Evolutionary conservation across 2,797 vertebrate species (phyloP).

Genomic region (Heliangelus exortis): DNA sequence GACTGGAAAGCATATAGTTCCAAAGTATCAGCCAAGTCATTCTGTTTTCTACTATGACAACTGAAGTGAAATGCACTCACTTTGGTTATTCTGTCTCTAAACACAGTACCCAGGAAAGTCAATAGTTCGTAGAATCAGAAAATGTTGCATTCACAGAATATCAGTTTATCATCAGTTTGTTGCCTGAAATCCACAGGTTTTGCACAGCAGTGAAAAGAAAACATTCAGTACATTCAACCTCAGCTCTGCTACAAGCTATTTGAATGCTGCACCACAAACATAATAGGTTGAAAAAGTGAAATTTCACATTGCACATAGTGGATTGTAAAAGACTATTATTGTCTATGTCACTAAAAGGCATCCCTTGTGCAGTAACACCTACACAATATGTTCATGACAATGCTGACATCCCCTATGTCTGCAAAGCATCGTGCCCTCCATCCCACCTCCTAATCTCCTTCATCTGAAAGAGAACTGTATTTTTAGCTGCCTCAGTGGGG

Average conservation of each 20-base stretch:
- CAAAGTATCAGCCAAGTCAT: not conserved
- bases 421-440: conserved; percentile 62
- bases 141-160: not conserved
- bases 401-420: conserved; percentile 46
- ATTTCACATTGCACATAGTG: conserved; percentile 20
- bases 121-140: not conserved
- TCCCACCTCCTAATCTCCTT: conserved; percentile 77
- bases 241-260: not conserved
- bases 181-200: not conserved
- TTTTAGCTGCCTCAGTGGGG: conserved; percentile 77
- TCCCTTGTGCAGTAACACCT: not conserved
- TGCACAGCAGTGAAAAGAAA: not conserved
- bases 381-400: conserved; percentile 19
- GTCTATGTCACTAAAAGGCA: conserved; percentile 32
- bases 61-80: not conserved
- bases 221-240: not conserved
- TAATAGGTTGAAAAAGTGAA: conserved; percentile 32
- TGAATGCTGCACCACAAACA: not conserved
- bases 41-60: not conserved
- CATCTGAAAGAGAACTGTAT: conserved; percentile 80
- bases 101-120: not conserved
- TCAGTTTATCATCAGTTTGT: not conserved
- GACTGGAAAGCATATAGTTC: not conserved
- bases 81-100: not conserved
- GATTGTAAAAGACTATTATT: conserved; percentile 45